Evolutionary conservation across 2,888 invertebrate species (phyloP), one percentile per base, ranked within the genome.

Genomic region (Dichetophora obliterata): DNA sequence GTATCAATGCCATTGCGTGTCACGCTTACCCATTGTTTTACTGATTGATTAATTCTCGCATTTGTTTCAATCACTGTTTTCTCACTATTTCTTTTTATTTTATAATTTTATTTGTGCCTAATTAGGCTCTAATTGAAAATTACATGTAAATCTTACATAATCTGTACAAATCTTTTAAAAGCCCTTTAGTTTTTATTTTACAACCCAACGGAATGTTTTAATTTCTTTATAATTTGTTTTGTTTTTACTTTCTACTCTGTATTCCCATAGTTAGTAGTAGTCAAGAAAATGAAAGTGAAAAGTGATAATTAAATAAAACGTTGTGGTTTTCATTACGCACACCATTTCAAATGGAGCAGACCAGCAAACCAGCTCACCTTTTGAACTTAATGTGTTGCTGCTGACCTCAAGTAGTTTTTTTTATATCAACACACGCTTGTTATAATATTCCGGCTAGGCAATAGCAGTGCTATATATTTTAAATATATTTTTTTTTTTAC

Each of bases 291-390:
- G 43, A 54, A 48, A 68, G 66, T 68, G 59, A 5, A 16, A 75
- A 66, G 43, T 19, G 11, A 57, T 24, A 34, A 34, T 52, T 75
- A 59, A 69, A 52, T 52, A 37, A 65, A 76, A 71, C 69, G 37
- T 61, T 59, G 27, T 24, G 24, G 57, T 59, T 59, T 59, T 27
- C 27, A 69, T 69, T 68, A 66, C 37, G 50, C n/a, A 57, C 19
- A 43, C 54, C 66, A 66, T 74, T 34, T 24, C 19, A 59, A 27
- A 59, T 48, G 43, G n/a, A 19, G n/a, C 54, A 22, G 71, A 5
- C 31, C 31, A 31, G 31, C 31, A 3, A 31, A n/a, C 63, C 24
- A 57, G 11, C 37, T 16, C 34, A 6, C 43, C 24, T 68, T n/a
- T 19, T 14, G 22, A 61, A 66, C 43, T 16, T 22, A 77, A 61